These are phyloP conservation scores for Acronicta psi DNA, from an alignment of 2,888 invertebrate species.

Conservation along the genomic window DNA sequence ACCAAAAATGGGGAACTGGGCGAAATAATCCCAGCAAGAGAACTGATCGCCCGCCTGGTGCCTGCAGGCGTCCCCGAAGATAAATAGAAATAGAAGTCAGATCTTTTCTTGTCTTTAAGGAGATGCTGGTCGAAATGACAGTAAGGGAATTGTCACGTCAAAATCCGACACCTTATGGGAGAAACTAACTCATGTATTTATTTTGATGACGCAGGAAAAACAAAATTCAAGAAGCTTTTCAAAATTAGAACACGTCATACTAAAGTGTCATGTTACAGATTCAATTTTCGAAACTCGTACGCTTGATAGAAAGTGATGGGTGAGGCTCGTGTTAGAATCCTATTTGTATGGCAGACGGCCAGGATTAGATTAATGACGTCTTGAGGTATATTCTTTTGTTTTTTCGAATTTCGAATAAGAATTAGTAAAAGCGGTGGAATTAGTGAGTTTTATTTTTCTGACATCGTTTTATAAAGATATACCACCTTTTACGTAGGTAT, in stretches of 20 bases:
- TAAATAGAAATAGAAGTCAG: too few relatives aligned
- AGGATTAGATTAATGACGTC: conserved; percentile 22
- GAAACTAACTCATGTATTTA: too few relatives aligned
- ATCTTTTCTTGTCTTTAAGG: too few relatives aligned
- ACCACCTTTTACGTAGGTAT: too few relatives aligned
- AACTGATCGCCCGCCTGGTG: too few relatives aligned
- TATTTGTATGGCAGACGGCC: conserved; percentile 37
- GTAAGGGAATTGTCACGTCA: too few relatives aligned
- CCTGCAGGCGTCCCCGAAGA: too few relatives aligned
- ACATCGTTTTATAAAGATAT: not conserved
- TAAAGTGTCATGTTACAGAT: conserved; percentile 26
- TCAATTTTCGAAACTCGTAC: conserved; percentile 40
- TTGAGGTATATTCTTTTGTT: conserved; percentile 5
- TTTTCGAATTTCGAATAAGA: conserved; percentile 6
- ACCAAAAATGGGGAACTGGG: too few relatives aligned
- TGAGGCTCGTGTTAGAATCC: conserved; percentile 43
- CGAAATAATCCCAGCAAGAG: too few relatives aligned
- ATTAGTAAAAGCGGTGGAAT: not conserved
- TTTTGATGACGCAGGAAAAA: not conserved
- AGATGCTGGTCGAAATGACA: too few relatives aligned
- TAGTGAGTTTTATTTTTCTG: not conserved
- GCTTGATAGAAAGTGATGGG: conserved; percentile 48
- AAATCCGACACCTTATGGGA: too few relatives aligned
- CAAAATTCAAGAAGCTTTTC: not conserved
- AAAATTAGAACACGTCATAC: conserved; percentile 14